Conservation (phyloP, 2,888 invertebrate genomes). For the Biston betularia region DNA sequence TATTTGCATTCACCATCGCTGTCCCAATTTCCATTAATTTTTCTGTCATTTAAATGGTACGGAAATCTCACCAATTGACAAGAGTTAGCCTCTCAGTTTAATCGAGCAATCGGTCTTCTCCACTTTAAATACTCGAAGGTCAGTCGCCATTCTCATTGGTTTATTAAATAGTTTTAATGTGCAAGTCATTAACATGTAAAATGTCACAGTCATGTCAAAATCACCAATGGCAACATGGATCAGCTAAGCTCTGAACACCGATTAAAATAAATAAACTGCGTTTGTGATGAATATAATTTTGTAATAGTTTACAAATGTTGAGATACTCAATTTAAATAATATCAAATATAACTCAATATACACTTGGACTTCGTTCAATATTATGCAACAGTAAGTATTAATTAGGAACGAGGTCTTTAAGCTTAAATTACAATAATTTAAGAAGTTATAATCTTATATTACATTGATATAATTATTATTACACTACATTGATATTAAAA, state of each 20-base stretch:
- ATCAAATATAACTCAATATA: background rate
- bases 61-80: too few species aligned
- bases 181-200: slow-evolving; percentile 22
- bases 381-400: slow-evolving; percentile 44
- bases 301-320: slow-evolving; percentile 12
- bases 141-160: background rate
- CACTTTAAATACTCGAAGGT: background rate
- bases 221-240: slow-evolving; percentile 27
- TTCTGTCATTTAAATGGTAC: too few species aligned
- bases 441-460: background rate
- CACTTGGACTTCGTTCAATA: background rate
- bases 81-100: too few species aligned
- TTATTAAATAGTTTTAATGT: slow-evolving; percentile 8
- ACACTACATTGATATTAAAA: too few species aligned
- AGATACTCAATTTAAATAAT: slow-evolving; percentile 1
- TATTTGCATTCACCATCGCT: too few species aligned
- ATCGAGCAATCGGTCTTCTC: too few species aligned
- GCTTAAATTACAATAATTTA: background rate
- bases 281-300: slow-evolving; percentile 14
- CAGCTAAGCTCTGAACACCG: slow-evolving; percentile 3
- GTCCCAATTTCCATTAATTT: too few species aligned
- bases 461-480: background rate
- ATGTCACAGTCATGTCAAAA: slow-evolving; percentile 14
- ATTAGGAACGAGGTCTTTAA: slow-evolving; percentile 2
- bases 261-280: background rate